These are phyloP conservation scores for Lymantria monacha DNA, from an alignment of 2,888 invertebrate species.

Conservation along the genomic window DNA sequence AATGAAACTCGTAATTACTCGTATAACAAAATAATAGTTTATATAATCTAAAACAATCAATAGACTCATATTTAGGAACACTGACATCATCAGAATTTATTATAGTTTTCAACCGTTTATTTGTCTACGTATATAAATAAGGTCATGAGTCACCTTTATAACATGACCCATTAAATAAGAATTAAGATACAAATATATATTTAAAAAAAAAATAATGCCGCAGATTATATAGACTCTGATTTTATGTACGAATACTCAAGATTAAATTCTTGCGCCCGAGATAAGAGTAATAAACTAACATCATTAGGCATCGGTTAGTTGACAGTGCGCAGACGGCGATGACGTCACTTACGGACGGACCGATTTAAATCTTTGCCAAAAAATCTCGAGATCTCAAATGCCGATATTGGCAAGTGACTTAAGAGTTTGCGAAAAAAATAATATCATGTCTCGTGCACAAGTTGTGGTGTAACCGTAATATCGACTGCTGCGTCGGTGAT, in stretches of 20 bases:
- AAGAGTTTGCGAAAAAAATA: conserved; percentile 7
- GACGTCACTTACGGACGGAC: conserved; percentile 12
- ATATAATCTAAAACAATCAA: too few relatives aligned
- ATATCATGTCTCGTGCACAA: conserved; percentile 37
- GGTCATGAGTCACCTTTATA: conserved; percentile 31
- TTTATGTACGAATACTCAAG: too few relatives aligned
- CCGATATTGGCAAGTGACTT: conserved; percentile 1
- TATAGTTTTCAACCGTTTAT: conserved; percentile 5
- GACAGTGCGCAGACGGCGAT: conserved; percentile 15
- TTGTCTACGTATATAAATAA: conserved; percentile 18
- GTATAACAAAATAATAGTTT: too few relatives aligned
- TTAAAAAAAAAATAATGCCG: too few relatives aligned
- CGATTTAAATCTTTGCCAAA: conserved; percentile 20
- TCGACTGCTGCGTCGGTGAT: conserved; percentile 45
- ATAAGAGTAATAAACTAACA: conserved; percentile 31
- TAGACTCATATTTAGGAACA: conserved; percentile 20
- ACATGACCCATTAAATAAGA: conserved; percentile 25
- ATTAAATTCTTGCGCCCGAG: conserved; percentile 24
- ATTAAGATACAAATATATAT: conserved; percentile 26
- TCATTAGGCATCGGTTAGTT: conserved; percentile 18
- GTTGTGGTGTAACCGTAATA: conserved; percentile 54
- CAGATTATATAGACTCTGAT: too few relatives aligned
- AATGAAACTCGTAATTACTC: too few relatives aligned
- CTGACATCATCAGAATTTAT: conserved; percentile 29
- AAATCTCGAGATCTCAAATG: conserved; percentile 6